Conservation (phyloP, 2,888 invertebrate species). For the Globia sparganii region DNA sequence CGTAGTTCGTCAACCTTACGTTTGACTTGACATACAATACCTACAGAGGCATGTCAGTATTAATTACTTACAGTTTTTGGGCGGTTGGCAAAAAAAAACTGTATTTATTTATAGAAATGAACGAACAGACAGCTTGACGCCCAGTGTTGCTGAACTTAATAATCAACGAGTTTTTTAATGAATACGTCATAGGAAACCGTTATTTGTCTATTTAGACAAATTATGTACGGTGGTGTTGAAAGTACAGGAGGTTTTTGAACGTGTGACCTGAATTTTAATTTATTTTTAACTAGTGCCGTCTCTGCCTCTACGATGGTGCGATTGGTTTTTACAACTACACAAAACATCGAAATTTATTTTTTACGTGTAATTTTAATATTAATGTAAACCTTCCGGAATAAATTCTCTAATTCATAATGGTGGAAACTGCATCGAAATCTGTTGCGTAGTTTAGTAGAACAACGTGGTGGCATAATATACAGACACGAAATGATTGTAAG, state of each 20-base stretch:
- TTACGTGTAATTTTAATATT: not conserved
- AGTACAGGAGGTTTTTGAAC: conserved; percentile 4
- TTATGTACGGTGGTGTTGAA: conserved; percentile 27
- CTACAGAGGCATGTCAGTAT: conserved; percentile 66
- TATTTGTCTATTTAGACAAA: conserved; percentile 46
- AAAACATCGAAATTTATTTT: not conserved
- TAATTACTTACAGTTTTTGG: conserved; percentile 66
- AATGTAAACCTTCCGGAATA: not conserved
- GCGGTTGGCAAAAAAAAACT: conserved; percentile 71
- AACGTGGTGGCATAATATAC: too few species aligned
- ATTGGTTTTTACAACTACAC: not conserved
- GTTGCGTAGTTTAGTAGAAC: too few species aligned
- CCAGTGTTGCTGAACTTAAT: conserved; percentile 54
- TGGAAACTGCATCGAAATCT: too few species aligned
- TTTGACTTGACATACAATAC: conserved; percentile 67
- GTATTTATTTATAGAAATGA: conserved; percentile 67
- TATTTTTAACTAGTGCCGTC: not conserved
- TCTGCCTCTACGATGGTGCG: not conserved
- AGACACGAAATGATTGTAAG: not conserved
- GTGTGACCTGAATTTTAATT: not conserved
- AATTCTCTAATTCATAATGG: too few species aligned
- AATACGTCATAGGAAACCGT: conserved; percentile 39
- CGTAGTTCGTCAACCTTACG: conserved; percentile 68
- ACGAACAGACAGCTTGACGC: conserved; percentile 61
- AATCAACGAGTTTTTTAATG: conserved; percentile 31